Base-by-base conservation (phyloP, 2,888 invertebrate genomes). In the Tigriopus californicus region DNA sequence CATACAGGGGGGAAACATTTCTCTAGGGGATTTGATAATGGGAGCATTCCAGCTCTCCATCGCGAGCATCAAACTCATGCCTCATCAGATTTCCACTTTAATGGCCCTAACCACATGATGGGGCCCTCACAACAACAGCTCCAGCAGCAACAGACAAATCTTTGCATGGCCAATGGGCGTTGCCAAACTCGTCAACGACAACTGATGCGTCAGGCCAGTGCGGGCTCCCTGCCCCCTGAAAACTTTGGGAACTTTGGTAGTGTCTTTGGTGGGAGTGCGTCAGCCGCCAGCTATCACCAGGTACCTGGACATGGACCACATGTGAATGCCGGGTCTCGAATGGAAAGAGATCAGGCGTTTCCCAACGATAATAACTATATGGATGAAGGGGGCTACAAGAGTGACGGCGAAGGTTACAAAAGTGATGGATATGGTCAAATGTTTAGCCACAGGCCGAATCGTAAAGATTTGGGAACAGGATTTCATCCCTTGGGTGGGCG, bases 321-420 rank as follows among this genome's bases (percentile, higher is more conserved):
- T n/a, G 11, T 15, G 3, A 15, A 54, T 12, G 15, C 15, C 40
- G 15, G 15, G 1, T 8, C 24, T 52, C 20, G 15, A 52, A 20
- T 15, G 15, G 15, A 22, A 22, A 10, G 24, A 22, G 25, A 25
- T 52, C 33, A 8, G 24, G 12, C 15, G 8, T 41, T 15, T 15
- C 40, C 15, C 5, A n/a, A 15, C 6, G 15, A 33, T 11, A 54
- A 18, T 11, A 20, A 40, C n/a, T 40, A n/a, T 18, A 20, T 20
- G 15, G 40, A 54, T 24, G 54, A 54, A n/a, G 54, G 41, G 18
- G 54, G 54, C 6, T 54, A 54, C 54, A 54, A 54, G 22, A 41
- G 41, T 18, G 54, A 54, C 40, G 54, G 54, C 13, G 54, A 54
- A 41, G 41, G 40, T 2, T 54, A 54, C 41, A n/a, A 41, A 15